phyloP scores from a whole-genome alignment of 2,888 invertebrate species.

The Heliconius ismenius region DNA sequence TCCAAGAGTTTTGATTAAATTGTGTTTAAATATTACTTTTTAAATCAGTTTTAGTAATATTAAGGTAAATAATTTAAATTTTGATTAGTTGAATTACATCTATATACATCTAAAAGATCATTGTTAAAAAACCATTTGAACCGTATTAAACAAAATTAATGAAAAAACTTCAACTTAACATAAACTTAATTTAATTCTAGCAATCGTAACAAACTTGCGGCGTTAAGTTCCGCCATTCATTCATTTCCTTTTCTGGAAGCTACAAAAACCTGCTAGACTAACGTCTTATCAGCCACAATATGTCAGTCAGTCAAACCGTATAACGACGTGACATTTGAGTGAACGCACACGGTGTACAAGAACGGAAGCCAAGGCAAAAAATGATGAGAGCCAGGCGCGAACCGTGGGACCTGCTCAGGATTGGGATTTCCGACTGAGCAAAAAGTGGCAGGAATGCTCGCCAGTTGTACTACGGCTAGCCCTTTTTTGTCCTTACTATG shows the following conservation, averaged over 20 bases:
- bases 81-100: background rate
- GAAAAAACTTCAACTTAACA: background rate
- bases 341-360: constrained; percentile 33
- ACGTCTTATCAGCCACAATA: constrained; percentile 27
- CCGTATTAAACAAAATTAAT: background rate
- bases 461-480: constrained; percentile 19
- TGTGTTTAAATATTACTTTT: background rate
- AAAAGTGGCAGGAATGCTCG: constrained; percentile 33
- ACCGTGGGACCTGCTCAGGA: constrained; percentile 42
- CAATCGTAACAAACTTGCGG: background rate
- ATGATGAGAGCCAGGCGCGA: constrained; percentile 41
- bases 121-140: background rate
- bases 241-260: no score
- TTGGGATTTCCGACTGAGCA: constrained; percentile 42
- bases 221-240: no score
- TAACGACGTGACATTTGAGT: constrained; percentile 38
- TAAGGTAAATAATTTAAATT: background rate
- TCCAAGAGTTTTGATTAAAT: background rate
- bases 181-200: background rate
- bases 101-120: background rate
- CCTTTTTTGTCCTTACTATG: constrained; percentile 12
- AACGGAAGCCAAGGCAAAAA: constrained; percentile 45
- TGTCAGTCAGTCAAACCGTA: constrained; percentile 25
- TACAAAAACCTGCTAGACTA: background rate
- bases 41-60: background rate